Evolutionary conservation across 2,888 invertebrate genomes (phyloP), one percentile per base, ranked within the genome.

Genomic region (Mesochorus sp.): DNA sequence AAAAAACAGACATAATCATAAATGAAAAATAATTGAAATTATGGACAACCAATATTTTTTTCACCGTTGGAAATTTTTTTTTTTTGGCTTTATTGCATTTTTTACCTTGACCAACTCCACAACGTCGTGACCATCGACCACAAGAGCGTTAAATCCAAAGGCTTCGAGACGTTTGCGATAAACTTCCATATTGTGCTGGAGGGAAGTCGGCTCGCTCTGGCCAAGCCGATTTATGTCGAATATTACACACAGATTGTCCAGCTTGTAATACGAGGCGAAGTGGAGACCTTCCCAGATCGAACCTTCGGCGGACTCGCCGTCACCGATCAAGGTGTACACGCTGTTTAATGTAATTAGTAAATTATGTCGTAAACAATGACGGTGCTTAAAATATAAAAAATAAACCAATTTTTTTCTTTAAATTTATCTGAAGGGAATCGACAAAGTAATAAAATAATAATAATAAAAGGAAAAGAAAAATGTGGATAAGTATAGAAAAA

Each of bases 291-390:
- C 99, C 99, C 99, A 99, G 82, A 99, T 94, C 53, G 98, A 98
- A 74, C 99, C 99, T 92, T 99, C 99, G 0, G 99, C 98, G 68
- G 97, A 96, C 92, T 99, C 99, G 3, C 99, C 99, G 92, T 99
- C 99, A 8, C 99, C 99, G 75, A 99, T 94, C 84, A 99, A 88
- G 88, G 98, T 98, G 92, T 96, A 99, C 1, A 98, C 98, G 86
- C 99, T 97, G 91, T 5, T 42, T 14, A 17, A 39, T 39, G 12
- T n/a, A 14, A 3, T 5, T 42, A 14, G n/a, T 3, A 2, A 57
- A 31, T 47, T 19, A 39, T n/a, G n/a, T 44, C 44, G 8, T 1
- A 10, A 62, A 8, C 8, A 53, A 12, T 0, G n/a, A 53, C 12
- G 53, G 5, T 4, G 31, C 4, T 53, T 51, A 4, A 28, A 39